phyloP scores from a whole-genome alignment of 2,113 vertebrate species.

The Amazona vittata region DNA sequence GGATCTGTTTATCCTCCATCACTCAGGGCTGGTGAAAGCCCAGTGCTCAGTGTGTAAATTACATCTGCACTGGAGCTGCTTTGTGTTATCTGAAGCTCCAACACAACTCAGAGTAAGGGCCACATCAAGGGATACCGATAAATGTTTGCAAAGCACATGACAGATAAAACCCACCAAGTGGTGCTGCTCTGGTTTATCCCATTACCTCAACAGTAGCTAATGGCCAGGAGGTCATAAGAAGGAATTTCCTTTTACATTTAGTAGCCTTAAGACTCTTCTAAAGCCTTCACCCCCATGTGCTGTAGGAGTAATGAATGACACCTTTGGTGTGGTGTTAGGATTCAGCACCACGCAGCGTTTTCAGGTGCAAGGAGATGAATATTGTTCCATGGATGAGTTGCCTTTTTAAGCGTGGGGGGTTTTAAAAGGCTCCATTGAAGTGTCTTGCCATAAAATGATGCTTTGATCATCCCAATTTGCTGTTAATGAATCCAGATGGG shows the following conservation, averaged over 20 bases:
- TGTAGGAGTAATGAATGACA: background rate
- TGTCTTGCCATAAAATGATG: background rate
- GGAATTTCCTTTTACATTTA: background rate
- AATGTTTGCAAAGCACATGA: background rate
- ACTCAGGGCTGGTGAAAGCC: background rate
- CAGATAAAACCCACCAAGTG: background rate
- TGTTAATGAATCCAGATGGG: conserved; percentile 34
- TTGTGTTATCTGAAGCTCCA: background rate
- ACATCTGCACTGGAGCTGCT: background rate
- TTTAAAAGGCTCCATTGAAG: background rate
- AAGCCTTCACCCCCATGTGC: background rate
- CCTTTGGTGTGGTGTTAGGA: background rate
- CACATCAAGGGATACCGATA: background rate
- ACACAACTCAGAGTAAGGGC: background rate
- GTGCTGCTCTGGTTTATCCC: background rate
- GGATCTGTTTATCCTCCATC: background rate
- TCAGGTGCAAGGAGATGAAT: background rate
- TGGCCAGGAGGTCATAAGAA: background rate
- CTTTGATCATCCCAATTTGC: conserved; percentile 40
- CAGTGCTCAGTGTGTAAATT: accelerated
- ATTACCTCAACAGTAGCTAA: accelerated
- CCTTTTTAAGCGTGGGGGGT: background rate
- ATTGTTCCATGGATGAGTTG: background rate
- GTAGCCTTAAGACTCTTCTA: background rate
- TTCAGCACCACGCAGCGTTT: background rate